Evolutionary conservation across 2,113 vertebrate species (phyloP), one percentile per base, ranked within the genome.

Genomic region (Ochotona princeps): DNA sequence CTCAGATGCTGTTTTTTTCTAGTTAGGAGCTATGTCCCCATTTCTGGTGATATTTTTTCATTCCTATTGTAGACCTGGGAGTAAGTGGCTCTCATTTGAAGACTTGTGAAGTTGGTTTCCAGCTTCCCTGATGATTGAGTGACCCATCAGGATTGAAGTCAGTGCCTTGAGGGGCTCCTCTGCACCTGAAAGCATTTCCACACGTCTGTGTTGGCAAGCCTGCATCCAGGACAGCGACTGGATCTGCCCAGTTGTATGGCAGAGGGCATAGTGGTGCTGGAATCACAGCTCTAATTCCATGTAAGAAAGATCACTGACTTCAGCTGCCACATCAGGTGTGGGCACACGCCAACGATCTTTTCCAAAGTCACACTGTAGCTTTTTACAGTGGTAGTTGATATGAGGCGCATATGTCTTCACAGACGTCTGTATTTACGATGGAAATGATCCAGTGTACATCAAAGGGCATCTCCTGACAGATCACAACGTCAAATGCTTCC

Each of bases 121-220:
- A 87, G 30, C 23, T 78, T 74, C 18, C 82, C 44, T 84, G 44
- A 81, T 92, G 69, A 92, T 49, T 91, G 70, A 82, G 76, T 93
- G 63, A 38, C 47, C 11, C n/a, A 44, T 30, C 20, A 80, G 13
- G 75, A 57, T 90, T 18, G 85, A 66, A 73, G 17, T 61, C 8
- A 67, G 35, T 15, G 38, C 63, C 66, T 61, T 35, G 8, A 32
- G 13, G 57, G 87, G 2, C 38, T 91, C 26, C n/a, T 91, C 65
- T 65, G 38, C 67, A 78, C 47, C 93, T 83, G 38, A 83, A 61
- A 90, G 38, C 93, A 89, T 70, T 54, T 26, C n/a, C 72, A 15
- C 12, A 69, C 13, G 18, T 90, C 82, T 79, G 65, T 60, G 65
- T 10, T 38, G 78, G 70, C 44, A 76, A 70, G 32, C 12, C 69